Evolutionary conservation across 1,140 invertebrate species (phyloP).

Genomic region (Amyelois transitella): DNA sequence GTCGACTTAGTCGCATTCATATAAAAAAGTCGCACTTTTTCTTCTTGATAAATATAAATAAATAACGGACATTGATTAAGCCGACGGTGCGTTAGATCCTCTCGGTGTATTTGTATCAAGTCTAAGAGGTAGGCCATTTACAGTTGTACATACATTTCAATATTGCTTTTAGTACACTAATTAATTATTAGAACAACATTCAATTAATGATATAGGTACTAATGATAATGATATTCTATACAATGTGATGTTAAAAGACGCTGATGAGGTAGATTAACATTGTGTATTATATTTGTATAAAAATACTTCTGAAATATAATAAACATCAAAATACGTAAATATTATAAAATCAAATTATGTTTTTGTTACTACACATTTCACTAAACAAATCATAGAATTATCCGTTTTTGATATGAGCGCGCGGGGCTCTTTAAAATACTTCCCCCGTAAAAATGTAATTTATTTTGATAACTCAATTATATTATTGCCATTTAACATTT

Average conservation of each 20-base stretch:
- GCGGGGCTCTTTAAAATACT: no score
- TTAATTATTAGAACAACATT: conserved; percentile 9
- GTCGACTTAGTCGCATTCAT: neutral
- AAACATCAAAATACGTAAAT: conserved; percentile 70
- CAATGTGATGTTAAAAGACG: conserved; percentile 17
- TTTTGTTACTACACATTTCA: conserved; percentile 60
- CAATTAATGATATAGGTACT: conserved; percentile 3
- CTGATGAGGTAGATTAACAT: conserved; percentile 65
- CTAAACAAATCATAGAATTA: conserved; percentile 33
- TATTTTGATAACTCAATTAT: no score
- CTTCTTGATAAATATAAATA: no score
- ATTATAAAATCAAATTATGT: conserved; percentile 68
- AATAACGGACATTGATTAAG: no score
- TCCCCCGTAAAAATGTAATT: no score
- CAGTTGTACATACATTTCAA: conserved; percentile 11
- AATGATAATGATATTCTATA: conserved; percentile 9
- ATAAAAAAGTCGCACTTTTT: no score
- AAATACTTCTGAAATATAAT: conserved; percentile 72
- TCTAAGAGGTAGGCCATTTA: conserved; percentile 37
- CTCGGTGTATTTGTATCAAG: no score
- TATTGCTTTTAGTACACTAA: conserved; percentile 14
- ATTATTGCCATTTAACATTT: no score
- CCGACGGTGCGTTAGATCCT: no score
- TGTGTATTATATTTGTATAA: conserved; percentile 66
- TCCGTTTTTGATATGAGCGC: no score